phyloP scores from a whole-genome alignment of 2,797 vertebrate species.

The Aphelocoma californica region DNA sequence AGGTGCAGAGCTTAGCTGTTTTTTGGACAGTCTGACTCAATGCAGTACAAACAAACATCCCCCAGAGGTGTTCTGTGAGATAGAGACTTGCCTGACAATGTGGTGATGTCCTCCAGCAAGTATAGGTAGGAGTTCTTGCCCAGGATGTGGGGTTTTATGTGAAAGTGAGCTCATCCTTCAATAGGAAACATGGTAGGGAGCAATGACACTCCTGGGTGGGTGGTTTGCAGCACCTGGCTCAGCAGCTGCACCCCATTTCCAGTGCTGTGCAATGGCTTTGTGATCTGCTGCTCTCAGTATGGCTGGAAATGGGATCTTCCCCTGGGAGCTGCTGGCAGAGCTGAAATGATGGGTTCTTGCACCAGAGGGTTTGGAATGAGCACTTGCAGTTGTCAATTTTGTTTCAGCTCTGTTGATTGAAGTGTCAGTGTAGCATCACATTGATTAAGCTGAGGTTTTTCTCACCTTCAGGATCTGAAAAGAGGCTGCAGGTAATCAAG shows the following conservation, averaged over 20 bases:
- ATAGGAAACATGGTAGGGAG: accelerated
- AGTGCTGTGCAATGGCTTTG: background rate
- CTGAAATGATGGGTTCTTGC: background rate
- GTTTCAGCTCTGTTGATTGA: background rate
- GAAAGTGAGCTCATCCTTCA: background rate
- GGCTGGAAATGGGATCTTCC: background rate
- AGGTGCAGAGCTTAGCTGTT: background rate
- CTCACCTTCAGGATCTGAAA: background rate
- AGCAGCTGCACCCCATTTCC: background rate
- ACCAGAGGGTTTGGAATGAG: background rate
- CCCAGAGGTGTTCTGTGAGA: background rate
- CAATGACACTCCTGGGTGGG: accelerated
- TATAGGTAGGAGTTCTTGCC: background rate
- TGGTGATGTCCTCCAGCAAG: background rate
- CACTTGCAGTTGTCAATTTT: background rate
- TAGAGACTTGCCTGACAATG: accelerated
- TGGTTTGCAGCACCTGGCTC: background rate
- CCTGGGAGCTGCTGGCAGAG: background rate
- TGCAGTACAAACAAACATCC: background rate
- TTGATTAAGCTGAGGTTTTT: background rate
- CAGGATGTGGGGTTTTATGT: background rate
- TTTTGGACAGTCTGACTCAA: background rate
- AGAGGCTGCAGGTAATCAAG: background rate
- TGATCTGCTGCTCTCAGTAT: background rate
- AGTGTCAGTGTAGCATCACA: background rate